Percentiles rank a stretch among this genome's conserved stretches.
Evolutionary conservation across 2,797 vertebrate genomes (phyloP).

Genomic region (Neomorphus geoffroyi): DNA sequence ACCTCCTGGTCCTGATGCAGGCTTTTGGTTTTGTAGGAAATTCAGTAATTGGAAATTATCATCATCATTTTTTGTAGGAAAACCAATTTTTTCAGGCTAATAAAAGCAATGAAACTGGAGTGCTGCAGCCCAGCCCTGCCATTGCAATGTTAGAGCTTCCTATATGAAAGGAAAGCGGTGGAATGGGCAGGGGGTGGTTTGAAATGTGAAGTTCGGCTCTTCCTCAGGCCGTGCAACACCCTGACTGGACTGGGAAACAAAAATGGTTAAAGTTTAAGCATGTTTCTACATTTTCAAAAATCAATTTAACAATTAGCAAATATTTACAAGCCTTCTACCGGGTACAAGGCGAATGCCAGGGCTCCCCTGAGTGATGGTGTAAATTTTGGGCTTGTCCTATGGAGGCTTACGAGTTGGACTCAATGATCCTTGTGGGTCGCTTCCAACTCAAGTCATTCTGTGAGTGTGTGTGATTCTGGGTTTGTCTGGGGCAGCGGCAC

Average conservation of each 20-base stretch:
- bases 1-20: background rate
- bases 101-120: accelerated
- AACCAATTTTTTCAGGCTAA: background rate
- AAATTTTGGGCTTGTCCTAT: too few relatives aligned
- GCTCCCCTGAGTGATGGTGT: background rate
- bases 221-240: background rate
- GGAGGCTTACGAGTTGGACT: too few relatives aligned
- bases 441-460: too few relatives aligned
- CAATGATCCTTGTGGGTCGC: too few relatives aligned
- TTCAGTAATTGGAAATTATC: accelerated
- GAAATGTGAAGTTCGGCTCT: background rate
- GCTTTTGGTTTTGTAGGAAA: background rate
- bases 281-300: background rate
- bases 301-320: background rate
- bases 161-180: background rate
- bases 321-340: background rate
- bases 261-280: accelerated
- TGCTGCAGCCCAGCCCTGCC: background rate
- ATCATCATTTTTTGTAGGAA: background rate
- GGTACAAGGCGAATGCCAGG: background rate
- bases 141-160: accelerated
- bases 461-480: too few relatives aligned
- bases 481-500: background rate
- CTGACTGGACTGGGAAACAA: background rate
- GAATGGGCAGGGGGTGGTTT: background rate